Percentiles rank a stretch among this genome's conserved stretches.
Conservation (phyloP, 2,113 vertebrate genomes). For the Perccottus glenii region DNA sequence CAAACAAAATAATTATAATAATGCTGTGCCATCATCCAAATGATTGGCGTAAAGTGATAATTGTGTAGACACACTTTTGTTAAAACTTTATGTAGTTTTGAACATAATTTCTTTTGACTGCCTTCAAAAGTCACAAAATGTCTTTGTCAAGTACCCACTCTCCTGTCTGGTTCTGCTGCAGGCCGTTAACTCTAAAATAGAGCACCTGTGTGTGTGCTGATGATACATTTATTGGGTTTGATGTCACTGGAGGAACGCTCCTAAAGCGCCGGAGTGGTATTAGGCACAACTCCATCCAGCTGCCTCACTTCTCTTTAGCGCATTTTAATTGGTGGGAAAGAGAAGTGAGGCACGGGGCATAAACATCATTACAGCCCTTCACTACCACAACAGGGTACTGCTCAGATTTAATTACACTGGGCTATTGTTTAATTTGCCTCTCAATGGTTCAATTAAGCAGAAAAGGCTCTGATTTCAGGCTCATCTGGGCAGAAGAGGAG, state of each 20-base stretch:
- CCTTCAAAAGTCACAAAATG: no score
- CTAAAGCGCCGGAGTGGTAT: conserved; percentile 67
- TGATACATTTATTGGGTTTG: conserved; percentile 78
- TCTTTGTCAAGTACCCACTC: no score
- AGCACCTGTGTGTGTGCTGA: no score
- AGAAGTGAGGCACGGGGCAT: conserved; percentile 62
- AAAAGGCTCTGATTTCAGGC: conserved; percentile 69
- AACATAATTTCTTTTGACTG: no score
- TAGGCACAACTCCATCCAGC: conserved; percentile 76
- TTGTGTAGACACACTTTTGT: no score
- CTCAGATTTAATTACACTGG: conserved; percentile 79
- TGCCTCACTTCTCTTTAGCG: conserved; percentile 71
- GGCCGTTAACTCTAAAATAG: no score
- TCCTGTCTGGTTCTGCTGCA: no score
- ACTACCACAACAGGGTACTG: conserved; percentile 77
- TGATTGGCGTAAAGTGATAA: no score
- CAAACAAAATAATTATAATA: no score
- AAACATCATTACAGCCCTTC: conserved; percentile 80
- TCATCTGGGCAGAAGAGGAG: conserved; percentile 58
- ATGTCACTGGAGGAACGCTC: conserved; percentile 66
- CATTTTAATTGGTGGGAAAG: conserved; percentile 81
- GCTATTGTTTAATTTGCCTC: conserved; percentile 81
- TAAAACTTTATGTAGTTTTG: no score
- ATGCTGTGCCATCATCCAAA: no score
- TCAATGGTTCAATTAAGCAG: conserved; percentile 67